Evolutionary conservation across 2,888 invertebrate species (phyloP).

Genomic region (Drosophila kuntzei): DNA sequence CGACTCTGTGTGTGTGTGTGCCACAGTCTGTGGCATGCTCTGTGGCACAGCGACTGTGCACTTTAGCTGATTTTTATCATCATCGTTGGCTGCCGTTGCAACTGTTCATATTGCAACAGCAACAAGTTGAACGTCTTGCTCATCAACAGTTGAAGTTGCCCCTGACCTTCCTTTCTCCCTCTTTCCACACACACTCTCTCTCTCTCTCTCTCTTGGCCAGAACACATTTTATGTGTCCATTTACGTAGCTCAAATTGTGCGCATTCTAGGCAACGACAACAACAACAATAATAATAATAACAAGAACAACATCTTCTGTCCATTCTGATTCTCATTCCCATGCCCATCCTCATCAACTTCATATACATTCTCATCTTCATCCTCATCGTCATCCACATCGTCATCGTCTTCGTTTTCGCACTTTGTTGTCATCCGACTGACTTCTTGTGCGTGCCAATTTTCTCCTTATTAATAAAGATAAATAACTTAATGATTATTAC

Average conservation of each 20-base stretch:
- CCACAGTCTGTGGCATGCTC: conserved; percentile 14
- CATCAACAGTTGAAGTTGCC: conserved; percentile 51
- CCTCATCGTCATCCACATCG: conserved; percentile 30
- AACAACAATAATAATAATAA: conserved; percentile 8
- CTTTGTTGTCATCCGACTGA: conserved; percentile 65
- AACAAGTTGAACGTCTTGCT: conserved; percentile 53
- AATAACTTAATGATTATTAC: conserved; percentile 81
- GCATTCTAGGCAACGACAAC: conserved; percentile 64
- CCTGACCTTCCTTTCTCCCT: conserved; percentile 3
- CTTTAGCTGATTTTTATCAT: conserved; percentile 73
- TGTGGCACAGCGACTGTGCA: conserved; percentile 36
- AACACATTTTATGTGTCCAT: conserved; percentile 79
- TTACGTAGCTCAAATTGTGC: conserved; percentile 76
- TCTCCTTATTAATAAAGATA: conserved; percentile 81
- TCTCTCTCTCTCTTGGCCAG: conserved; percentile 9
- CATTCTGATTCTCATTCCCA: conserved; percentile 25
- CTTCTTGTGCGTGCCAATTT: conserved; percentile 79
- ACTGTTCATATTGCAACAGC: conserved; percentile 45
- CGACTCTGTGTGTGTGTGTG: conserved; percentile 7
- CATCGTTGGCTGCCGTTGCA: conserved; percentile 36
- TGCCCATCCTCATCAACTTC: conserved; percentile 26
- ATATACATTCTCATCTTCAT: conserved; percentile 23
- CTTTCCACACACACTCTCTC: not conserved
- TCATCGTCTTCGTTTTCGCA: conserved; percentile 39
- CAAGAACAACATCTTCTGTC: conserved; percentile 28